A percentile compares a stretch with the other conserved stretches of the same genome.
Evolutionary conservation across 2,797 vertebrate species (phyloP).

Genomic region (Xenentodon cancila): DNA sequence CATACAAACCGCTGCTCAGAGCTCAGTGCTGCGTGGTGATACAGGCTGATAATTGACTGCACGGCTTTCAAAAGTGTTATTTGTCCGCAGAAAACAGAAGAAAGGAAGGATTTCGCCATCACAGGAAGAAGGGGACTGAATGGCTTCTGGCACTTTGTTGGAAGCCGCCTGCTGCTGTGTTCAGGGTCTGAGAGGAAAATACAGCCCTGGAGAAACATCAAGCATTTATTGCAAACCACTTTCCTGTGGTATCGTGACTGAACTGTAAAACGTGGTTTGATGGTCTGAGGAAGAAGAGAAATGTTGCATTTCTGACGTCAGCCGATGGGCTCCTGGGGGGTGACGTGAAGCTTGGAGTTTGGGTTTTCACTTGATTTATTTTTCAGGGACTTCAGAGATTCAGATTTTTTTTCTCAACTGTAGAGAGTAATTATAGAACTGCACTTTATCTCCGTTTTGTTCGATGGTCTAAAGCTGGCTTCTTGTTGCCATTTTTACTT

Average conservation of each 20-base stretch:
- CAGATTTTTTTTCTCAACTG: no score
- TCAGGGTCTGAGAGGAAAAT: slow-evolving; percentile 28
- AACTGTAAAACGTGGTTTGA: background rate
- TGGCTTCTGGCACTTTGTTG: slow-evolving; percentile 28
- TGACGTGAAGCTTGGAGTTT: background rate
- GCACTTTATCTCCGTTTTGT: no score
- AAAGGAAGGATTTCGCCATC: background rate
- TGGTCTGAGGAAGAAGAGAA: background rate
- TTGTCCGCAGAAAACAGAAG: slow-evolving; percentile 13
- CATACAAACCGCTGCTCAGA: background rate
- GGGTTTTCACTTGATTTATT: background rate
- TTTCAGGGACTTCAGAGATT: background rate
- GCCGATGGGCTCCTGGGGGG: background rate
- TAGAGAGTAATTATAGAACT: no score
- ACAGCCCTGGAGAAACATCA: slow-evolving; percentile 25
- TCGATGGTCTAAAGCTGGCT: no score
- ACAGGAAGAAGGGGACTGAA: slow-evolving; percentile 3
- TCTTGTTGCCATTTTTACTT: no score
- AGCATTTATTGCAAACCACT: slow-evolving; percentile 9
- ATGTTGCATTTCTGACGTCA: slow-evolving; percentile 8
- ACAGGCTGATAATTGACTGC: slow-evolving; percentile 18
- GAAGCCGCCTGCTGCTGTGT: slow-evolving; percentile 34
- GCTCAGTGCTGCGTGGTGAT: background rate
- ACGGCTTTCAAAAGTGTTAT: slow-evolving; percentile 11
- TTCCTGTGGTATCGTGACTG: slow-evolving; percentile 3